phyloP scores from a whole-genome alignment of 2,113 vertebrate species.

The Bostrychus sinensis region DNA sequence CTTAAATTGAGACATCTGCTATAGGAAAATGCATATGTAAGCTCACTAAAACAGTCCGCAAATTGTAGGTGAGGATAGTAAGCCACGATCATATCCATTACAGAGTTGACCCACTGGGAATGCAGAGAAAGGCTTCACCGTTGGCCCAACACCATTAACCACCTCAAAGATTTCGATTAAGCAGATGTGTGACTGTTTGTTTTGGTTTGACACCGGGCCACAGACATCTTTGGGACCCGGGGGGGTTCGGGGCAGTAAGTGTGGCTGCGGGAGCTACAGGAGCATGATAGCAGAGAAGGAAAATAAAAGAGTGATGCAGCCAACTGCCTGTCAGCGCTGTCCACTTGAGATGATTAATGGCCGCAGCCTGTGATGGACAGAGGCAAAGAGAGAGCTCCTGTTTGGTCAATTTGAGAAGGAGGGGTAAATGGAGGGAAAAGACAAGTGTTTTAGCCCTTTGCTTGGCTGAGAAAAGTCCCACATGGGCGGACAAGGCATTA shows the following conservation, averaged over 20 bases:
- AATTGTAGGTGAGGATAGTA: conserved; percentile 16
- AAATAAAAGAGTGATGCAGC: conserved; percentile 66
- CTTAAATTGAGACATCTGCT: conserved; percentile 32
- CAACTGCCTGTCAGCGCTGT: conserved; percentile 73
- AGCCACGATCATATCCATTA: conserved; percentile 60
- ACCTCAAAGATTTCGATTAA: conserved; percentile 61
- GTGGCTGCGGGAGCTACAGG: conserved; percentile 37
- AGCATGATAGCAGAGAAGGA: conserved; percentile 21
- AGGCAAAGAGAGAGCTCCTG: conserved; percentile 63
- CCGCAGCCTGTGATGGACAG: conserved; percentile 68
- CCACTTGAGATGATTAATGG: conserved; percentile 78
- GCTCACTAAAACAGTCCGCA: neutral
- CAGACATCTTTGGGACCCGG: conserved; percentile 39
- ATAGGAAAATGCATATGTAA: conserved; percentile 41
- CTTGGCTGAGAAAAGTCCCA: conserved; percentile 40
- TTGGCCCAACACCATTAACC: conserved; percentile 45
- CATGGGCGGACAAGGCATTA: conserved; percentile 33
- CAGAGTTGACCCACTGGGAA: conserved; percentile 42
- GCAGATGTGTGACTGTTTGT: conserved; percentile 70
- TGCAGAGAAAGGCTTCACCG: conserved; percentile 22
- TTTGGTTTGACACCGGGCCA: conserved; percentile 58
- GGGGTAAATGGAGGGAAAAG: conserved; percentile 7
- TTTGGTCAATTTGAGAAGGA: conserved; percentile 52
- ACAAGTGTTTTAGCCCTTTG: conserved; percentile 56
- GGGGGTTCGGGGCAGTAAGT: conserved; percentile 23